Evolutionary conservation across 1,140 invertebrate species (phyloP), one percentile per base, ranked within the genome.

Genomic region (Propsilocerus akamusi): DNA sequence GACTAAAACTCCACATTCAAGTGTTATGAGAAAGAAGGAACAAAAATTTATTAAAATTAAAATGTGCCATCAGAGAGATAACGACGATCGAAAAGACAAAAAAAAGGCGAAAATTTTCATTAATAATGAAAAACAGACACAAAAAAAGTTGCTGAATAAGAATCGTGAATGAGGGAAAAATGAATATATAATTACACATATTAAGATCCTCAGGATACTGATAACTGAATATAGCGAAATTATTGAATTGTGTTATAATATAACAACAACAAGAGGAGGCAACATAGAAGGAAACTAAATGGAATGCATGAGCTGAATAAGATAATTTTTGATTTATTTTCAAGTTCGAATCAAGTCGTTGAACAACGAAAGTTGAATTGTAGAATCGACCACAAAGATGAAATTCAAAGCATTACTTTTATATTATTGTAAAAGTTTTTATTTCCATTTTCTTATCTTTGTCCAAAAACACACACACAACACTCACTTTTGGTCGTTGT

Each of bases 101-200:
- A 30, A 30, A 30, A n/a, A 30, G 10, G 28, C 17, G 17, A 41
- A 17, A 5, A 41, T 41, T 41, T 41, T 41, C 12, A 41, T 17
- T 8, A 37, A 20, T 8, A 41, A 41, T 20, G 34, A 41, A n/a
- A 37, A 20, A 41, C 14, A 41, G 14, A 41, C 34, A 41, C 14
- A 41, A 37, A 41, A 37, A 17, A 41, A 17, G n/a, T n/a, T n/a
- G n/a, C n/a, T n/a, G 17, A 41, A 41, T 20, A 41, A 17, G 8
- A 7, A 41, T 8, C 17, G 12, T n/a, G 34, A 41, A 41, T 41
- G 34, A 20, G 34, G 22, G 34, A 41, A 41, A n/a, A 41, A 41
- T 41, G 34, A 41, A 41, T 41, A 41, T 41, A 41, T 41, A 41
- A 41, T 41, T 41, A 41, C 34, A 41, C 22, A 41, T 41, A 41